Evolutionary conservation across 2,113 vertebrate species (phyloP), one percentile per base, ranked within the genome.

Genomic region (Proteles cristata): DNA sequence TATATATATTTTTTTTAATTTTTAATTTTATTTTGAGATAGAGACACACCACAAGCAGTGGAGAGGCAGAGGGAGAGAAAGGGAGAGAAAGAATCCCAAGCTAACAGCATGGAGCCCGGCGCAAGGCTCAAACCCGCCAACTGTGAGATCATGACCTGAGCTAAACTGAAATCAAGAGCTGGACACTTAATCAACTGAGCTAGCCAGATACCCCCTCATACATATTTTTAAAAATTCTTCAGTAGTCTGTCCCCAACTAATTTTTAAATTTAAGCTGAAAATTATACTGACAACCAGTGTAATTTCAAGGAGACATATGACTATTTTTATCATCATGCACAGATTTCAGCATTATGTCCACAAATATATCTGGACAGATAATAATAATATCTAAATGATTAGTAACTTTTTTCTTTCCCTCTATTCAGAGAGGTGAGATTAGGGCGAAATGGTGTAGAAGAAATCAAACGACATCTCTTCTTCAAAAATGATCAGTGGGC

Each of bases 401-500:
- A 53, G 53, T 63, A 63, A 96, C 17, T 97, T 98, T 94, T 97
- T 21, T 90, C 12, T 45, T 88, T 96, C 28, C 23, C 31, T 95
- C 81, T 96, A 11, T 90, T 94, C 97, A 99, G 99, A 99, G 99
- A 99, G 92, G 99, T 99, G 93, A 99, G 99, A 92, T 98, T 99
- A 58, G 99, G 99, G 11, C 99, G 99, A 95, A 99, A 99, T 77
- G 99, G 99, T 0, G 99, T 99, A 63, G 99, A 99, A 96, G 99
- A 99, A 98, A 99, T 99, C 97, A 99, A 99, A 98, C 98, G 99
- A 9, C 99, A 99, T 96, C 99, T 99, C 55, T 99, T 99, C 99
- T 99, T 99, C 98, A 99, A 99, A 99, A 99, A 99, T 90, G 99
- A 99, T 98, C 99, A 99, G 0, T 99, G 99, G 99, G 99, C 99